Percentiles rank a stretch among this genome's conserved stretches.
These are phyloP conservation scores for Synchiropus splendidus DNA, from an alignment of 2,113 vertebrate genomes.

Conservation along the genomic window DNA sequence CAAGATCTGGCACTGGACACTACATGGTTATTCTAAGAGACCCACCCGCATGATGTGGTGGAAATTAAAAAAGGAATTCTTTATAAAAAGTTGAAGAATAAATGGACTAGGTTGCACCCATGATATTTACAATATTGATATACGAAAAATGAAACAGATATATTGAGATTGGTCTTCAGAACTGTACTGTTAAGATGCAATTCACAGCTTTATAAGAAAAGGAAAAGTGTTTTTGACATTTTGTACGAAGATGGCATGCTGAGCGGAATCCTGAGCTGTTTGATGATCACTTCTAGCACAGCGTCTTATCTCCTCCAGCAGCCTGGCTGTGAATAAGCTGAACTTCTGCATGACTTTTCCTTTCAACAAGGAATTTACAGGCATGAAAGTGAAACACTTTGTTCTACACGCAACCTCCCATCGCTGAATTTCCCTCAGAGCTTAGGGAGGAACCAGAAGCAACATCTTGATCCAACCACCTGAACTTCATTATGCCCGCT, in stretches of 20 bases:
- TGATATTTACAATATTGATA: no score
- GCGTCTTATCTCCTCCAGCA: slow-evolving; percentile 12
- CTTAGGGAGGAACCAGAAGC: slow-evolving; percentile 6
- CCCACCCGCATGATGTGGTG: no score
- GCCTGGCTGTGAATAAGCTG: slow-evolving; percentile 12
- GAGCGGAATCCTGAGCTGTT: slow-evolving; percentile 2
- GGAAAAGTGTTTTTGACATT: slow-evolving; percentile 1
- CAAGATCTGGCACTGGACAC: no score
- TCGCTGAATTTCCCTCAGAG: slow-evolving; percentile 24
- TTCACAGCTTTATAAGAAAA: no score
- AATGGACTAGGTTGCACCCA: no score
- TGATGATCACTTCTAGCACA: slow-evolving; percentile 11
- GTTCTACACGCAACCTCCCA: slow-evolving; percentile 19
- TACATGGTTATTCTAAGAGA: no score
- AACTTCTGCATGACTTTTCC: slow-evolving; percentile 20
- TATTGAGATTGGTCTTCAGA: no score
- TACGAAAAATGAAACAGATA: no score
- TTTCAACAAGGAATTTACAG: slow-evolving; percentile 28
- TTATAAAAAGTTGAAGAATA: no score
- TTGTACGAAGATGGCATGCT: slow-evolving; percentile 1
- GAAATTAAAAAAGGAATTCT: no score
- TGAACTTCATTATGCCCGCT: slow-evolving; percentile 43
- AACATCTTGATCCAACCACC: slow-evolving; percentile 22
- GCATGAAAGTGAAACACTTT: slow-evolving; percentile 31
- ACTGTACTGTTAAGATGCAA: no score